phyloP scores from a whole-genome alignment of 2,797 vertebrate species.

The Graptemys geographica region DNA sequence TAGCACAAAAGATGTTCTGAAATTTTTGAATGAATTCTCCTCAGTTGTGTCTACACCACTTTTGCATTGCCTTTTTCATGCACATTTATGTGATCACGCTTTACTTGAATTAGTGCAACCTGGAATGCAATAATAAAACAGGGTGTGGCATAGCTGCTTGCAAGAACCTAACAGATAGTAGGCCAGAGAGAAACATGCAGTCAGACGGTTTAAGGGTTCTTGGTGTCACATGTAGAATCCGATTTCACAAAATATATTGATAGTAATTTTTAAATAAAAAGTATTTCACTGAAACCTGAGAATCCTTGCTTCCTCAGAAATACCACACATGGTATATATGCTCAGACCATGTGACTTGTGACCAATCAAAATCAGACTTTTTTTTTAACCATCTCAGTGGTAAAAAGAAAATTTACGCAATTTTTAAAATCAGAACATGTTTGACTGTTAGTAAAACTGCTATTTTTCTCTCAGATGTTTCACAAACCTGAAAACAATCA shows the following conservation, averaged over 20 bases:
- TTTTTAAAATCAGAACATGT: neutral
- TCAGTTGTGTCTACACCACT: slow-evolving; percentile 13
- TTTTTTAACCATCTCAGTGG: neutral
- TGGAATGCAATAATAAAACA: neutral
- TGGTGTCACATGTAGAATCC: neutral
- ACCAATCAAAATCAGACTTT: neutral
- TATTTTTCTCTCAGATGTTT: neutral
- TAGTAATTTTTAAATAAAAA: neutral
- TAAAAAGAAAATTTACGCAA: neutral
- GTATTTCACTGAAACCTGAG: neutral
- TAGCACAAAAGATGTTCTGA: neutral
- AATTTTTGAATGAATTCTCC: neutral
- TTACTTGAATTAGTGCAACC: neutral
- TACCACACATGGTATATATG: neutral
- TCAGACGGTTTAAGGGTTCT: neutral
- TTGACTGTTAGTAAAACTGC: neutral
- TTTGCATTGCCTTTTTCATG: slow-evolving; percentile 18
- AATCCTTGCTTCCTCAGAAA: neutral
- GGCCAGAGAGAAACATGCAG: neutral
- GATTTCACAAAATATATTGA: neutral
- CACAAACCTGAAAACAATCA: neutral
- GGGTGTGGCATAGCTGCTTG: neutral
- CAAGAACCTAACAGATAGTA: neutral
- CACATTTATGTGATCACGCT: neutral
- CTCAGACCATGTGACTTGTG: neutral